Base-by-base conservation (phyloP, 2,797 vertebrate species). In the Oreonectes daqikongensis region DNA sequence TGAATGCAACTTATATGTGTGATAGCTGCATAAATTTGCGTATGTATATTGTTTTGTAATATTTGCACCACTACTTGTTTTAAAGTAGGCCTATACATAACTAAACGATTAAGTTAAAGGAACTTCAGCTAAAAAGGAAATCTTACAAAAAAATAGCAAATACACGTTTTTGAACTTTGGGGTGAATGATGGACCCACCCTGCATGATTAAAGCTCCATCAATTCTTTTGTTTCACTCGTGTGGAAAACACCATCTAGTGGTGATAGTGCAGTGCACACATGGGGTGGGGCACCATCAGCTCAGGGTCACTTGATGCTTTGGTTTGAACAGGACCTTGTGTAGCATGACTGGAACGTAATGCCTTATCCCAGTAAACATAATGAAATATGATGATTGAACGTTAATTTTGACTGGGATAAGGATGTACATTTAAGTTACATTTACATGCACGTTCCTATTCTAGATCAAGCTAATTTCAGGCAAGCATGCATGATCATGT, bases 241-340 rank as follows among this genome's bases (percentile, higher is more conserved):
- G 32, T 74, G 68, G 38, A 6, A 32, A 17, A 63, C 68, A 79
- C 79, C 76, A 76, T 79, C 82, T 83, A 83, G 79, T 81, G 82
- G 79, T 48, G 50, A 52, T 15, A 63, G 59, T 53, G 11, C n/a
- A 2, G 44, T 18, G 20, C 48, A 59, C 70, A 5, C 70, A 35
- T 50, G 44, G 71, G 59, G 71, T 50, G 71, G 44, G 59, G 59
- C 59, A 18, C 8, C 10, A 22, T 28, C 20, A 73, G 44, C 20
- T 42, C 32, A 9, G 0, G 35, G 42, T 18, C 44, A 50, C 42
- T 32, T 50, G 57, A 72, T 61, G 70, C 40, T n/a, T 30, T 55
- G 35, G 32, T 20, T 65, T 48, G 11, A n/a, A 14, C 44, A 20
- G 17, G 48, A 52, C 46, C 18, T 3, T 65, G 32, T 8, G 38